Percentiles rank a stretch among this genome's conserved stretches.
These are phyloP conservation scores for Bettongia penicillata DNA, from an alignment of 2,113 vertebrate genomes.

Conservation along the genomic window DNA sequence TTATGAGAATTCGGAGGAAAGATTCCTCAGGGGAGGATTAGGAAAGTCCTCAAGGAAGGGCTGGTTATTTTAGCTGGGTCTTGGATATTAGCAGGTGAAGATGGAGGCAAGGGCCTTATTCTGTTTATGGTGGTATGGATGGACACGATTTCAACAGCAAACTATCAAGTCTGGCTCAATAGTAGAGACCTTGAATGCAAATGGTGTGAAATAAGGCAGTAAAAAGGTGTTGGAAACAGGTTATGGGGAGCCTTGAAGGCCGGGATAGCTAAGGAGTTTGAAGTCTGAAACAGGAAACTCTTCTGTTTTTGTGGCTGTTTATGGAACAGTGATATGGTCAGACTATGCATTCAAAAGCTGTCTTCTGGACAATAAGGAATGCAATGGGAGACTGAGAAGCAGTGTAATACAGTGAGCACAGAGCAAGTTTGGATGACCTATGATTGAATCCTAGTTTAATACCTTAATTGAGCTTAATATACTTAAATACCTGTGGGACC, in stretches of 20 bases:
- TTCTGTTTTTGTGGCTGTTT: background rate
- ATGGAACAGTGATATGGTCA: background rate
- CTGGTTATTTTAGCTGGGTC: background rate
- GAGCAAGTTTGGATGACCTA: background rate
- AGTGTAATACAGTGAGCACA: background rate
- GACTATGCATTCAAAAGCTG: background rate
- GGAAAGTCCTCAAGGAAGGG: background rate
- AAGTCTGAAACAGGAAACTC: background rate
- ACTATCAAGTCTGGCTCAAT: background rate
- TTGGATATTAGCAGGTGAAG: background rate
- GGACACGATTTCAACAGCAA: background rate
- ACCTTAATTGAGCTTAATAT: background rate
- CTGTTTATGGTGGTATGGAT: background rate
- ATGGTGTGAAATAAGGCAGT: background rate
- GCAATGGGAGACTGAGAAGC: background rate
- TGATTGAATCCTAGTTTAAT: background rate
- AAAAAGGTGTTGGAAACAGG: background rate
- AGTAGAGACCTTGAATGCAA: background rate
- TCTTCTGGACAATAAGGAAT: background rate
- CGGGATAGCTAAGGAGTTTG: background rate
- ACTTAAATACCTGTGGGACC: background rate
- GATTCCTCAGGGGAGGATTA: background rate
- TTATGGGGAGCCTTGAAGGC: background rate
- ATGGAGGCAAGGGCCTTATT: background rate
- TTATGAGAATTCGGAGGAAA: background rate